Percentiles rank a stretch among this genome's conserved stretches.
Conservation (phyloP, 2,888 invertebrate species). For the Lamellibrachia columna region DNA sequence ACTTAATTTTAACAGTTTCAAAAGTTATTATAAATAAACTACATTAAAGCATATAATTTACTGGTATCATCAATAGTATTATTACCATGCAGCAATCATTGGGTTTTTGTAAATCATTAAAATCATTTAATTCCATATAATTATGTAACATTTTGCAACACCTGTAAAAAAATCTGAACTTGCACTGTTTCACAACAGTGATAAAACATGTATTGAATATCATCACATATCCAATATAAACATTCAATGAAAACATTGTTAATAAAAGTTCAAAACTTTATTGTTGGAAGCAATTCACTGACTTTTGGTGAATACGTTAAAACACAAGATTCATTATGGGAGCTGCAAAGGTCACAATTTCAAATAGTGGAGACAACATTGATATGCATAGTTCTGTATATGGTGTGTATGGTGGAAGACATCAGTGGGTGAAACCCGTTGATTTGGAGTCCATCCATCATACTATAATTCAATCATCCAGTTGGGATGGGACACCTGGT, state of each 20-base stretch:
- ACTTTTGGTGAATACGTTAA: neutral
- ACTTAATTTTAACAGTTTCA: neutral
- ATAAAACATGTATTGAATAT: neutral
- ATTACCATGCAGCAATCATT: no score
- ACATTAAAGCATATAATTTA: neutral
- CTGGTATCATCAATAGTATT: no score
- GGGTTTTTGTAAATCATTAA: no score
- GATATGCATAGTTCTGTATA: neutral
- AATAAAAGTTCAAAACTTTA: neutral
- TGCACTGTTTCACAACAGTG: neutral
- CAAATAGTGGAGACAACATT: neutral
- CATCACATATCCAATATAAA: neutral
- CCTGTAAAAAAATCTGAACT: neutral
- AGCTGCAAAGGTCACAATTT: neutral
- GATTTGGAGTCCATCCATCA: no score
- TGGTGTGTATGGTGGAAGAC: neutral
- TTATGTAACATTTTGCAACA: neutral
- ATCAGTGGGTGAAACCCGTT: no score
- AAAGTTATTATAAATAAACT: neutral
- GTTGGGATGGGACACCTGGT: no score
- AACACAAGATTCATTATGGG: neutral
- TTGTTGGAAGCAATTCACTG: neutral
- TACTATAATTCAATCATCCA: no score
- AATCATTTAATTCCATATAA: no score
- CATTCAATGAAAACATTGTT: no score